Evolutionary conservation across 2,113 vertebrate genomes (phyloP).

Genomic region (Perca flavescens): DNA sequence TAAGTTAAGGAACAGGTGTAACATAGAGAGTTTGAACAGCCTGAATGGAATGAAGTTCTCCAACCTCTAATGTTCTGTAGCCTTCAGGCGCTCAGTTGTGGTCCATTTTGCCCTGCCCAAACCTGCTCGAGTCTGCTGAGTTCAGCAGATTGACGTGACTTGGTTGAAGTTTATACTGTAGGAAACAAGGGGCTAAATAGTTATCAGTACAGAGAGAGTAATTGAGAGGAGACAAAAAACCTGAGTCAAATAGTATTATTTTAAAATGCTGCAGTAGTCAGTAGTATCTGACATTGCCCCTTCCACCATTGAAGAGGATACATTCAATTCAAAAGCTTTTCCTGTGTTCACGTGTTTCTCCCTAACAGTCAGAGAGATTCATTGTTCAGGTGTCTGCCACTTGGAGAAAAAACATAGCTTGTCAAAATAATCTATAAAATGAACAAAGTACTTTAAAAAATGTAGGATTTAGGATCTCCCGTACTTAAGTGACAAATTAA

Average conservation of each 20-base stretch:
- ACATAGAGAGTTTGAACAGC: constrained; percentile 32
- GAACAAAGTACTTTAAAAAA: neutral
- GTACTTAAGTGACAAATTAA: neutral
- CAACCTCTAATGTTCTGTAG: constrained; percentile 47
- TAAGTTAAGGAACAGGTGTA: constrained; percentile 22
- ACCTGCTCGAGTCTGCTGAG: constrained; percentile 67
- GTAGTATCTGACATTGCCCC: constrained; percentile 17
- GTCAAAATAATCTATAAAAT: constrained; percentile 6
- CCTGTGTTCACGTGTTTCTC: neutral
- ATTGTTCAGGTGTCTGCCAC: neutral
- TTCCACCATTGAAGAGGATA: constrained; percentile 9
- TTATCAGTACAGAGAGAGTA: constrained; percentile 53
- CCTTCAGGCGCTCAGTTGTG: constrained; percentile 56
- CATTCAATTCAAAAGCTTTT: constrained; percentile 3
- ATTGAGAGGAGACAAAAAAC: constrained; percentile 35
- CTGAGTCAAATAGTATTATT: constrained; percentile 41
- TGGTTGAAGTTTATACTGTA: constrained; percentile 63
- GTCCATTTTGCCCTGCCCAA: constrained; percentile 60
- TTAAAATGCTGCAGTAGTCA: constrained; percentile 23
- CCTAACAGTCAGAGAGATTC: neutral
- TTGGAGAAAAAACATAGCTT: neutral
- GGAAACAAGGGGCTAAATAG: constrained; percentile 45
- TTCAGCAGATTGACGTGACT: constrained; percentile 72
- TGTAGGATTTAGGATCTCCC: too few relatives aligned
- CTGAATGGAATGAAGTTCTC: constrained; percentile 47